Evolutionary conservation across 2,888 invertebrate genomes (phyloP).

Genomic region (Strigamia crassipes): DNA sequence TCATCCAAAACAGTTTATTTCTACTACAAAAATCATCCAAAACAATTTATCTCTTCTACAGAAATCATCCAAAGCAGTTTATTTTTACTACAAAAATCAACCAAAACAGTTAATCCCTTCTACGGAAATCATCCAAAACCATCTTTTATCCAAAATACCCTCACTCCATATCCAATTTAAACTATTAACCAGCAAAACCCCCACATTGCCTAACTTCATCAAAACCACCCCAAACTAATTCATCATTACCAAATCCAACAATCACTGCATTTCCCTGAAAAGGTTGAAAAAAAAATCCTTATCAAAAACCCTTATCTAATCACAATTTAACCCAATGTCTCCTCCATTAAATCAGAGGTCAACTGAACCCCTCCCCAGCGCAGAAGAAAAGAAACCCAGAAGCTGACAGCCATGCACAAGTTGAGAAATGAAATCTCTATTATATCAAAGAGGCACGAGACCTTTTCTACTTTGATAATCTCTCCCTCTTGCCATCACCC

Average conservation of each 20-base stretch:
- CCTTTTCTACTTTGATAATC: constrained; percentile 15
- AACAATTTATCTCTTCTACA: too few species aligned
- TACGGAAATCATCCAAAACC: too few species aligned
- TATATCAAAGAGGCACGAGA: constrained; percentile 28
- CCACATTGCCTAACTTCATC: too few species aligned
- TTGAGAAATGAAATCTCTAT: constrained; percentile 44
- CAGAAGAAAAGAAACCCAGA: not conserved
- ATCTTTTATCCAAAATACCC: too few species aligned
- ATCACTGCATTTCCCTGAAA: not conserved
- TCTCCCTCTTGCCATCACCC: not conserved
- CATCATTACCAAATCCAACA: not conserved
- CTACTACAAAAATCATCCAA: too few species aligned
- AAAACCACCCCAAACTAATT: not conserved
- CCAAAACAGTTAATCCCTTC: too few species aligned
- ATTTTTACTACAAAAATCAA: too few species aligned
- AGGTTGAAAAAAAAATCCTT: not conserved
- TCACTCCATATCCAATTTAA: too few species aligned
- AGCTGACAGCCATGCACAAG: constrained; percentile 42
- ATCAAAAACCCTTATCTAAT: not conserved
- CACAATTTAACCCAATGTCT: not conserved
- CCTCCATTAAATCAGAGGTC: not conserved
- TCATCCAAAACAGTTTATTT: too few species aligned
- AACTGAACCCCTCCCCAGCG: not conserved
- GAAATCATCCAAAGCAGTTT: too few species aligned
- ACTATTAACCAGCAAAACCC: too few species aligned